Evolutionary conservation across 2,888 invertebrate genomes (phyloP).

Genomic region (Cerceris ruficornis): DNA sequence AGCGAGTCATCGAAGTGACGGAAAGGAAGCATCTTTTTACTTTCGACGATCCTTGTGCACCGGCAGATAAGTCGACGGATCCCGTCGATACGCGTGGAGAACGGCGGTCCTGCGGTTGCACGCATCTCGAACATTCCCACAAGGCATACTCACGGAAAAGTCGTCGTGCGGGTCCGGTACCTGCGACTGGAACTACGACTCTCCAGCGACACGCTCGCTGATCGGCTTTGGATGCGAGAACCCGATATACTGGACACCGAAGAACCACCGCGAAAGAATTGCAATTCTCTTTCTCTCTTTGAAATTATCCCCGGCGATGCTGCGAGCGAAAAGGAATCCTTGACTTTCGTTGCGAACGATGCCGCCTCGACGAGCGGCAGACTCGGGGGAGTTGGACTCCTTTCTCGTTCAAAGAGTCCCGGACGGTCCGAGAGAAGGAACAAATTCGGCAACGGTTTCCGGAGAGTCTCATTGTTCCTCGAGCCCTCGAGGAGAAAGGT

Average conservation of each 20-base stretch:
- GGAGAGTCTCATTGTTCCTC: too few relatives aligned
- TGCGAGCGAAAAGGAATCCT: neutral
- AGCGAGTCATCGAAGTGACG: neutral
- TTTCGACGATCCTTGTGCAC: constrained; percentile 21
- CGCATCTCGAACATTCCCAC: constrained; percentile 77
- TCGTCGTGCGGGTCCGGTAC: constrained; percentile 43
- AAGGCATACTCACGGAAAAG: constrained; percentile 62
- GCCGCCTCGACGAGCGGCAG: neutral
- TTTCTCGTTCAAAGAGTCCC: too few relatives aligned
- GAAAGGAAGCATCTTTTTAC: constrained; percentile 9
- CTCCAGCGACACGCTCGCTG: constrained; percentile 46
- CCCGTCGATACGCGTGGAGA: constrained; percentile 27
- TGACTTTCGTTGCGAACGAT: neutral
- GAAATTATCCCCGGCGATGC: neutral
- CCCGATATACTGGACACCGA: constrained; percentile 65
- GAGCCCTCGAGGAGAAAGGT: too few relatives aligned
- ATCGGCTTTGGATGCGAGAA: constrained; percentile 39
- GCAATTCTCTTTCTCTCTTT: neutral
- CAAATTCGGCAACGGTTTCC: too few relatives aligned
- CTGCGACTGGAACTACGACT: constrained; percentile 46
- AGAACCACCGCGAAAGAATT: constrained; percentile 43
- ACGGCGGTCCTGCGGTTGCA: constrained; percentile 72
- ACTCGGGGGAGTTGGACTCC: too few relatives aligned
- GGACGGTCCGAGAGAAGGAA: neutral
- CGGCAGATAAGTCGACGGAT: constrained; percentile 3